A percentile compares a stretch with the other conserved stretches of the same genome.
These are phyloP conservation scores for Abscondita cerata DNA, from an alignment of 2,888 invertebrate species.

Conservation along the genomic window DNA sequence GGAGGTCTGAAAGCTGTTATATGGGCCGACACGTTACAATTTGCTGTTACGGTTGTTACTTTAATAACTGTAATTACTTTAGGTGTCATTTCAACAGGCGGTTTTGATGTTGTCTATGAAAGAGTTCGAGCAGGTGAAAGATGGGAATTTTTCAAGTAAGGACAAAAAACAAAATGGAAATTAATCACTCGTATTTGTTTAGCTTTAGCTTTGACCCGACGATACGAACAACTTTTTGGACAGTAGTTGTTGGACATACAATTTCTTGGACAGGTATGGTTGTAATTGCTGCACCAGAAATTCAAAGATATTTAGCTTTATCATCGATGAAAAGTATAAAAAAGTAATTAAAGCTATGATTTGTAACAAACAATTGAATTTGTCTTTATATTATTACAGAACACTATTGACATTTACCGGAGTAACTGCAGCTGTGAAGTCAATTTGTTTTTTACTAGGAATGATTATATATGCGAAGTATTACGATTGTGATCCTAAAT, in stretches of 20 bases:
- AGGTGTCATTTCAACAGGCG: conserved; percentile 54
- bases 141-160: conserved; percentile 69
- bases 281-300: no score
- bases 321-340: no score
- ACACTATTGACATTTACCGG: no score
- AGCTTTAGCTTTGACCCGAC: conserved; percentile 49
- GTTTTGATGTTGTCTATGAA: conserved; percentile 65
- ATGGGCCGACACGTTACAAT: conserved; percentile 67
- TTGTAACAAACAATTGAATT: no score
- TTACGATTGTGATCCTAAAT: conserved; percentile 68
- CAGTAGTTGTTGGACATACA: conserved; percentile 64
- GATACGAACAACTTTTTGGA: conserved; percentile 67
- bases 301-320: no score
- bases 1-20: conserved; percentile 74
- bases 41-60: conserved; percentile 17
- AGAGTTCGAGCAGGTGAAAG: conserved; percentile 62
- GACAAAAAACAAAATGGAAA: conserved; percentile 19
- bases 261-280: conserved; percentile 57
- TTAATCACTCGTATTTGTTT: not conserved
- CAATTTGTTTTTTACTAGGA: conserved; percentile 63
- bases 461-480: conserved; percentile 69
- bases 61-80: conserved; percentile 15
- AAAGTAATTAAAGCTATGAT: no score
- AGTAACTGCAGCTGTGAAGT: not conserved
- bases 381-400: no score